Percentiles rank a stretch among this genome's conserved stretches.
Conservation (phyloP, 92 coral and sea anemone genomes). For the Blastomussa wellsi region DNA sequence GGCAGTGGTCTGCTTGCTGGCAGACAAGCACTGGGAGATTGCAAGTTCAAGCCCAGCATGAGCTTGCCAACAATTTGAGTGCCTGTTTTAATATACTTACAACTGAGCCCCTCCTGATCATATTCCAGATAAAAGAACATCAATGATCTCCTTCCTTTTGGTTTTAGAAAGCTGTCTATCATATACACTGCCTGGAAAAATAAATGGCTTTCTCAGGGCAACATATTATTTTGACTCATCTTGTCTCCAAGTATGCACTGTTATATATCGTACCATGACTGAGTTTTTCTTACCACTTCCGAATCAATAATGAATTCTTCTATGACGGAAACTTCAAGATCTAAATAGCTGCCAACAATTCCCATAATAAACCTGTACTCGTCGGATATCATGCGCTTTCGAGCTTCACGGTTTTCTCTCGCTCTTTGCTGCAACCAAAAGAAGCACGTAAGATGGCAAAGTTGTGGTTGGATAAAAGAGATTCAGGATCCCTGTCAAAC, state of each 20-base stretch:
- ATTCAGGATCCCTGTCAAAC: not conserved
- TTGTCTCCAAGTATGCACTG: not conserved
- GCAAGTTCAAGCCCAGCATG: no score
- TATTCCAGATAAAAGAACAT: constrained; percentile 76
- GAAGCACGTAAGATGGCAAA: no score
- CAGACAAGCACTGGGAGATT: no score
- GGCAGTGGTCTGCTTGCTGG: no score
- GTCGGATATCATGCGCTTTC: constrained; percentile 66
- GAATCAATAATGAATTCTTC: constrained; percentile 82
- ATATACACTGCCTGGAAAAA: constrained; percentile 57
- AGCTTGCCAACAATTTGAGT: no score
- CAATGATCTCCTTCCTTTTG: constrained; percentile 77
- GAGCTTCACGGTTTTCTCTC: constrained; percentile 82
- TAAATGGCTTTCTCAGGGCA: no score
- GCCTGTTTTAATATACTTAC: constrained; percentile 59
- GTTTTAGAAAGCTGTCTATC: constrained; percentile 71
- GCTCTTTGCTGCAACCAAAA: constrained; percentile 68
- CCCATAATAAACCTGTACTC: constrained; percentile 76
- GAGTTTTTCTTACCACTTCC: constrained; percentile 58
- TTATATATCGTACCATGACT: not conserved
- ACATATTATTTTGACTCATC: not conserved
- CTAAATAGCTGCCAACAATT: constrained; percentile 64
- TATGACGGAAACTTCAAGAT: constrained; percentile 63
- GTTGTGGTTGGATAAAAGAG: not conserved
- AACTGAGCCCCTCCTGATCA: constrained; percentile 52